phyloP scores from a whole-genome alignment of 2,888 invertebrate species.

The Geophilus truncorum region DNA sequence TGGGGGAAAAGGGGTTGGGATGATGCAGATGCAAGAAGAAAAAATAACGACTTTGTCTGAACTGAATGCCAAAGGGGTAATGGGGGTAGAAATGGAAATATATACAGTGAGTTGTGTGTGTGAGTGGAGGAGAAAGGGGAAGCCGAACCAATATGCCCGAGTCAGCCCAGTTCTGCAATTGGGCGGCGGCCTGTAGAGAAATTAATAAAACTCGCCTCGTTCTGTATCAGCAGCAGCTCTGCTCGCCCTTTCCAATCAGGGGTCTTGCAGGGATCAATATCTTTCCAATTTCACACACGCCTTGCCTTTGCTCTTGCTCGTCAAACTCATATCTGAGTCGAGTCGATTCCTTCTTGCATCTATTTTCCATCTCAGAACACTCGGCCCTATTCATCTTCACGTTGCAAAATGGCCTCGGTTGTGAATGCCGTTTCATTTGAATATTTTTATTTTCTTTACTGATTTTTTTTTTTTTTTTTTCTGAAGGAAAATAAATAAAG shows the following conservation, averaged over 20 bases:
- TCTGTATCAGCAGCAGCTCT: not conserved
- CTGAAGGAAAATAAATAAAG: not conserved
- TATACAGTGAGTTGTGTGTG: not conserved
- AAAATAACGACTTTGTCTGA: not conserved
- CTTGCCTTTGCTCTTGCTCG: not conserved
- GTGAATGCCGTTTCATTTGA: not conserved
- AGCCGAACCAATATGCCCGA: not conserved
- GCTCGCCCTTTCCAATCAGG: constrained; percentile 14
- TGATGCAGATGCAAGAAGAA: not conserved
- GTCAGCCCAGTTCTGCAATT: constrained; percentile 15
- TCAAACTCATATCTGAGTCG: not conserved
- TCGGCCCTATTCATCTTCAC: constrained; percentile 8
- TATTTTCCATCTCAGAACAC: constrained; percentile 16
- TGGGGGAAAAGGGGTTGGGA: not conserved
- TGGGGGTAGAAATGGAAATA: not conserved
- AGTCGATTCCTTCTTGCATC: constrained; percentile 16
- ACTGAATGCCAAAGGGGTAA: not conserved
- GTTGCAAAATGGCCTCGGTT: not conserved
- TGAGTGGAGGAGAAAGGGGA: too few relatives aligned
- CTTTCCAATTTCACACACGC: constrained; percentile 20
- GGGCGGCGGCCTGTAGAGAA: constrained; percentile 19
- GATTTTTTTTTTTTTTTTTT: not conserved
- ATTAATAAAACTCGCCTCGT: constrained; percentile 16
- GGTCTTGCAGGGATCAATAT: constrained; percentile 10
- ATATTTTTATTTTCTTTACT: not conserved